Base-by-base conservation (phyloP, 2,797 vertebrate species). In the Amazonetta brasiliensis region DNA sequence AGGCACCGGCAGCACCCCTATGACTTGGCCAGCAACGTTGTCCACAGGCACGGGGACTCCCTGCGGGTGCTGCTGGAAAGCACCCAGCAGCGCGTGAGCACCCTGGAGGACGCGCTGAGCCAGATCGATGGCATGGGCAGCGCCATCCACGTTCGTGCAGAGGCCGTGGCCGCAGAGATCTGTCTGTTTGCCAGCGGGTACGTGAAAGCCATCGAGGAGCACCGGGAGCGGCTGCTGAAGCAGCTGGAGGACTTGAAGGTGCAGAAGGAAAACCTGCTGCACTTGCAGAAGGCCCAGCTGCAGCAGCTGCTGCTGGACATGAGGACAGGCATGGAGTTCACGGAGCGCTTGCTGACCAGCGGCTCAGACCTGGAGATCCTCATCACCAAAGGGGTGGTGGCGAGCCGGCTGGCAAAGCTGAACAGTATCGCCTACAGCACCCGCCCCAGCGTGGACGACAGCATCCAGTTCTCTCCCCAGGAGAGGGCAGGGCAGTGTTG, bases 331-430 rank as follows among this genome's bases (percentile, higher is more conserved):
- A 98, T 99, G 93, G 98, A 98, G 56, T 99, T 99, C 39, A 98
- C 99, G 0, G 98, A 99, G 96, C 97, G 97, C 31, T 97, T 99
- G 94, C 98, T 99, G 90, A 98, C 92, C 31, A 97, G 94, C 0
- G 99, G 99, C 92, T 99, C 99, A 0, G 98, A 99, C 28, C 75
- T 98, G 5, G 99, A 99, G 97, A 98, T 99, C 94, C 99, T 99
- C 17, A 84, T 98, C 74, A 98, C 98, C 88, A 99, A 99, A 94
- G 97, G 97, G 4, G 98, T 99, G 76, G 99, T 99, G 14, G 91
- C 98, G 4, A 98, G 97, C 15, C 97, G 98, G 12, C 98, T 99
- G 92, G 97, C 87, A 56, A 95, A 96, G 80, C 98, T 99, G 89
- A 98, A 97, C 31, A 97, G 98, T 23, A 5, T 93, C 6, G 91